phyloP scores from a whole-genome alignment of 2,113 vertebrate genomes.

The Gymnogyps californianus region DNA sequence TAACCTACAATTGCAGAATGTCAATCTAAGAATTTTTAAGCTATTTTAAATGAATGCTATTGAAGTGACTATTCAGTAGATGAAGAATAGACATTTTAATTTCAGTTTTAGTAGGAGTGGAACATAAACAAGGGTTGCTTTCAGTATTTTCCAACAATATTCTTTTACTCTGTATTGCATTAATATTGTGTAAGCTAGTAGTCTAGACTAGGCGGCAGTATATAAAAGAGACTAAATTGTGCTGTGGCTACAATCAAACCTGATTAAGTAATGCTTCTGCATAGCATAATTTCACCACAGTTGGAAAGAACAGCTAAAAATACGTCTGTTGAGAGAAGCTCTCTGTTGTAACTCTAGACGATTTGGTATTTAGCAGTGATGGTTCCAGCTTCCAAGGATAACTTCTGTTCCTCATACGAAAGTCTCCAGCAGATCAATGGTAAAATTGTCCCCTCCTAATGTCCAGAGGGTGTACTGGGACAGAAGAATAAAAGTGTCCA shows the following conservation, averaged over 20 bases:
- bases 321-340: not conserved
- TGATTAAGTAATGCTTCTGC: slow-evolving; percentile 62
- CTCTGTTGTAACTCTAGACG: not conserved
- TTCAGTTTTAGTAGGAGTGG: slow-evolving; percentile 53
- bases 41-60: slow-evolving; percentile 2
- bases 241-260: slow-evolving; percentile 57
- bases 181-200: slow-evolving; percentile 44
- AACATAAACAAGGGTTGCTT: slow-evolving; percentile 47
- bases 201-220: slow-evolving; percentile 43
- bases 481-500: not conserved
- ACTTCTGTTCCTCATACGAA: not conserved
- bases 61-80: slow-evolving; percentile 51
- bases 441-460: not conserved
- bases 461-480: not conserved
- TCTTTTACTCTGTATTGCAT: slow-evolving; percentile 46
- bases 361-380: not conserved
- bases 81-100: slow-evolving; percentile 58
- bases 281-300: slow-evolving; percentile 22
- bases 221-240: slow-evolving; percentile 45
- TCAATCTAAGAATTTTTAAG: slow-evolving; percentile 33
- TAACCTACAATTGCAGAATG: slow-evolving; percentile 24
- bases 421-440: not conserved
- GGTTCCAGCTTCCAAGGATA: not conserved
- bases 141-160: slow-evolving; percentile 51
- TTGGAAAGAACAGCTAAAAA: slow-evolving; percentile 40